phyloP scores from a whole-genome alignment of 2,113 vertebrate genomes.

The Anguilla rostrata region DNA sequence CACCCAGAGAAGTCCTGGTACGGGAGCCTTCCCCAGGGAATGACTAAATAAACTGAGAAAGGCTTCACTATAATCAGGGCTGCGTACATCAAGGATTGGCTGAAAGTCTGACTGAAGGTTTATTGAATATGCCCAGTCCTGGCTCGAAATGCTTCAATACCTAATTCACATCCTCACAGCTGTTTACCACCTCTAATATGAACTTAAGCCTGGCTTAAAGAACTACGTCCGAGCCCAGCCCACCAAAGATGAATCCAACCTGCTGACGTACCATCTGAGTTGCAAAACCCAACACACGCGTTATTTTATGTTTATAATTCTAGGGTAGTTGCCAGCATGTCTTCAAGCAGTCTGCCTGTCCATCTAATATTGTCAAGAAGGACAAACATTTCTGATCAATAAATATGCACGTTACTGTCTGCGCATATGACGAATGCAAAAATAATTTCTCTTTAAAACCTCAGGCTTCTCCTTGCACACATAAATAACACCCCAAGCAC shows the following conservation, averaged over 20 bases:
- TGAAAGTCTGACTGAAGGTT: background rate
- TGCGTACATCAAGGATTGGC: background rate
- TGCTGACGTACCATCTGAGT: background rate
- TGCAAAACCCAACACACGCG: background rate
- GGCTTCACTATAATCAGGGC: background rate
- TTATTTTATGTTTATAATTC: background rate
- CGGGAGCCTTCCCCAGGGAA: background rate
- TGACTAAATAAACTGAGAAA: background rate
- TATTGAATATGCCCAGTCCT: background rate
- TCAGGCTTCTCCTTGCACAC: too few species aligned
- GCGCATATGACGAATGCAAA: too few species aligned
- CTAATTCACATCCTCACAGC: background rate
- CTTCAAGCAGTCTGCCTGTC: background rate
- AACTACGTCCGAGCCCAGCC: background rate
- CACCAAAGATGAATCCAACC: background rate
- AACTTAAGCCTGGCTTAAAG: background rate
- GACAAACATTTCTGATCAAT: too few species aligned
- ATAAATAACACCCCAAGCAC: too few species aligned
- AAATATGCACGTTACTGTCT: too few species aligned
- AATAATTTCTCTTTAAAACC: too few species aligned
- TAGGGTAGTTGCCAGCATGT: background rate
- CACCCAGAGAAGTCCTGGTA: background rate
- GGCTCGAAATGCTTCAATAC: background rate
- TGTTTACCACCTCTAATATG: background rate
- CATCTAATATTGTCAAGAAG: background rate